phyloP scores from a whole-genome alignment of 2,113 vertebrate species.

The Balaenoptera acutorostrata region DNA sequence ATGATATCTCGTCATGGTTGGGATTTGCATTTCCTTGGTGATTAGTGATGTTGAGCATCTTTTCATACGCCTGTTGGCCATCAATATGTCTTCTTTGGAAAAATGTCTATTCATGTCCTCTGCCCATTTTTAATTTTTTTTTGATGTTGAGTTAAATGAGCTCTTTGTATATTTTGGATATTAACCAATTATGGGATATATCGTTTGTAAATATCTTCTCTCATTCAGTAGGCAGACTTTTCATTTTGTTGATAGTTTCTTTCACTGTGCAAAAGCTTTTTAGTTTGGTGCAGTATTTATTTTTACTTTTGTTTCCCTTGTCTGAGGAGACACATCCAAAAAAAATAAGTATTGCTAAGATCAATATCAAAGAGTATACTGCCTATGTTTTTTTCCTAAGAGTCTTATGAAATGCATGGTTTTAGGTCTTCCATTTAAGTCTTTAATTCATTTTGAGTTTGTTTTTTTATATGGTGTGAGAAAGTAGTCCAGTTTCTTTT shows the following conservation, averaged over 20 bases:
- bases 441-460: neutral
- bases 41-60: neutral
- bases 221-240: neutral
- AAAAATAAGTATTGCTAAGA: neutral
- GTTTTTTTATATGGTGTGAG: neutral
- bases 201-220: neutral
- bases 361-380: neutral
- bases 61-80: neutral
- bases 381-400: neutral
- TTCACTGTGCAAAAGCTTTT: neutral
- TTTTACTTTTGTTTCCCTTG: neutral
- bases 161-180: neutral
- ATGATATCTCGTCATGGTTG: neutral
- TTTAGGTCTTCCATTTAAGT: neutral
- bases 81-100: neutral
- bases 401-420: neutral
- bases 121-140: neutral
- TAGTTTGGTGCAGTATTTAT: neutral
- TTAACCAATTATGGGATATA: neutral
- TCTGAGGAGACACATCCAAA: neutral
- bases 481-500: neutral
- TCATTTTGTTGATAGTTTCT: neutral
- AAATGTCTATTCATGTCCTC: neutral
- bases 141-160: neutral
- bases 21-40: neutral